Conservation (phyloP, 1,140 invertebrate genomes). For the Asbolus verrucosus region DNA sequence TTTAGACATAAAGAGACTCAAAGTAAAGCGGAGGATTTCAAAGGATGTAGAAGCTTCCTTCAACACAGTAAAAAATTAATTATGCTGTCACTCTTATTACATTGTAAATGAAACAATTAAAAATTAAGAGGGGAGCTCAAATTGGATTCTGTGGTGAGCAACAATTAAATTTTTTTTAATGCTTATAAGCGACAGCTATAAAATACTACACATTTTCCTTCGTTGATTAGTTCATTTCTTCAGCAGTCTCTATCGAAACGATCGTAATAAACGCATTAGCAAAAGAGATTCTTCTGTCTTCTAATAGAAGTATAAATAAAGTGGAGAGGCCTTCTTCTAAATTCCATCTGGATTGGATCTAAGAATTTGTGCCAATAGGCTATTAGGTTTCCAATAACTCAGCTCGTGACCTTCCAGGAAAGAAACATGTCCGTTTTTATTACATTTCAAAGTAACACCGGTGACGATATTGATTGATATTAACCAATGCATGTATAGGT, state of each 20-base stretch:
- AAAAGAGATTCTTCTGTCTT: slow-evolving; percentile 9
- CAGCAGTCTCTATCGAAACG: not conserved
- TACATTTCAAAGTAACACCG: not conserved
- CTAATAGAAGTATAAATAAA: slow-evolving; percentile 25
- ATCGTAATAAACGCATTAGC: slow-evolving; percentile 18
- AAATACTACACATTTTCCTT: no score
- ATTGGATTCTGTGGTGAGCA: no score
- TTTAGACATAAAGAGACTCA: no score
- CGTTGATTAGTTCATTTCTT: no score
- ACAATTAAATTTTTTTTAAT: no score
- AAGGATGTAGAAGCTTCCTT: slow-evolving; percentile 6
- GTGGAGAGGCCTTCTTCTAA: not conserved
- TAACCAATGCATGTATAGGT: no score
- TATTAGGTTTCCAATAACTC: not conserved
- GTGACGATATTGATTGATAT: not conserved
- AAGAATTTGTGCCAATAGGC: slow-evolving; percentile 1
- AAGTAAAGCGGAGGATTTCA: not conserved
- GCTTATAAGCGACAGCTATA: no score
- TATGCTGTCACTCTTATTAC: slow-evolving; percentile 23
- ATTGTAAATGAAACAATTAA: no score
- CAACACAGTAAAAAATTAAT: slow-evolving; percentile 29
- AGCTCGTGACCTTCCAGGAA: not conserved
- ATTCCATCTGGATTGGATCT: slow-evolving; percentile 1
- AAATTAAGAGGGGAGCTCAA: no score
- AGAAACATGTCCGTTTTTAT: not conserved